Conservation (phyloP, 2,797 vertebrate species). For the Platyrinchus mystaceus region DNA sequence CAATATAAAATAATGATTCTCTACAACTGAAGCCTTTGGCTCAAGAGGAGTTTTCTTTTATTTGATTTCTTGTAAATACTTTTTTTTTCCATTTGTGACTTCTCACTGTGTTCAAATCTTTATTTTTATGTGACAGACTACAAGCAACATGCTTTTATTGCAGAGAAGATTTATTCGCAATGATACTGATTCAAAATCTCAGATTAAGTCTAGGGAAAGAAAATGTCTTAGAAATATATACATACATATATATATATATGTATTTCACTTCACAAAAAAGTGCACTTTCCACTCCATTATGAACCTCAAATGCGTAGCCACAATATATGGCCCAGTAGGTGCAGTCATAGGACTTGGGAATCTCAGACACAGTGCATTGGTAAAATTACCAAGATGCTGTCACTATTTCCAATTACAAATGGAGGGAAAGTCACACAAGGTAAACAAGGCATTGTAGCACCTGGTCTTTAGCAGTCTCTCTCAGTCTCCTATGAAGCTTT, state of each 20-base stretch:
- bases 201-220: slow-evolving; percentile 28
- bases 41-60: slow-evolving; percentile 8
- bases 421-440: neutral
- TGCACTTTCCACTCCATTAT: neutral
- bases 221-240: slow-evolving; percentile 11
- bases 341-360: neutral
- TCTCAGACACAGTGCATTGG: neutral
- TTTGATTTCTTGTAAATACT: slow-evolving; percentile 32
- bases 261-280: neutral
- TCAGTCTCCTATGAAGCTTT: neutral
- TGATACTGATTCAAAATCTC: slow-evolving; percentile 9
- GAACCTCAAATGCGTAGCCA: neutral
- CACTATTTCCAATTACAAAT: neutral
- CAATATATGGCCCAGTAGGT: neutral
- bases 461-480: neutral
- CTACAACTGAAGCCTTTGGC: neutral
- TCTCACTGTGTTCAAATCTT: neutral
- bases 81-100: slow-evolving; percentile 26
- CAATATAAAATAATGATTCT: neutral
- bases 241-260: neutral
- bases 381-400: slow-evolving; percentile 1
- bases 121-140: slow-evolving; percentile 31
- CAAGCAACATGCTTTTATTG: slow-evolving; percentile 28
- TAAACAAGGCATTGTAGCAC: neutral
- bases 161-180: slow-evolving; percentile 37